phyloP scores from a whole-genome alignment of 1,140 invertebrate species.

The Pantala flavescens region DNA sequence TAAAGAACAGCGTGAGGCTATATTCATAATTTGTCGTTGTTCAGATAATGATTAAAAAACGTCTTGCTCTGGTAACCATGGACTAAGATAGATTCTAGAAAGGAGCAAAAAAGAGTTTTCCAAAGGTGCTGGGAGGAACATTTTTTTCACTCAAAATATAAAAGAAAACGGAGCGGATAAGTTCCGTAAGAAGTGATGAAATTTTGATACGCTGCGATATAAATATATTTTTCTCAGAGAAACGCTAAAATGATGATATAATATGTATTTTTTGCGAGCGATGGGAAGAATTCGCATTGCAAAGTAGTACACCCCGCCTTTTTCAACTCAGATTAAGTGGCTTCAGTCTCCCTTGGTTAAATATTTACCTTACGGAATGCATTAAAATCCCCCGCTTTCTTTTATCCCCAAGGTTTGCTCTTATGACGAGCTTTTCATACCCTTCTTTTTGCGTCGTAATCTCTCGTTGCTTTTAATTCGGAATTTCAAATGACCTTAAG shows the following conservation, averaged over 20 bases:
- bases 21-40: too few species aligned
- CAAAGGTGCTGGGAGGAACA: background rate
- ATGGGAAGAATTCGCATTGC: background rate
- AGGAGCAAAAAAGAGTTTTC: background rate
- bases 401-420: background rate
- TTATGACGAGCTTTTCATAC: too few species aligned
- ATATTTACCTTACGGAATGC: background rate
- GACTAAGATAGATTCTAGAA: too few species aligned
- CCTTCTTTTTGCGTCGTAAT: too few species aligned
- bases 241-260: background rate
- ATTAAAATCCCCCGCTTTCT: background rate
- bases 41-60: too few species aligned
- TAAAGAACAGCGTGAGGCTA: too few species aligned
- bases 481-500: too few species aligned
- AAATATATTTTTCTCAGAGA: background rate
- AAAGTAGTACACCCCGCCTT: background rate
- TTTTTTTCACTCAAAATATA: too few species aligned
- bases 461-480: too few species aligned
- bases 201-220: background rate
- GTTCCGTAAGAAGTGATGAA: background rate
- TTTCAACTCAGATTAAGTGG: background rate
- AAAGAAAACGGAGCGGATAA: background rate
- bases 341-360: background rate
- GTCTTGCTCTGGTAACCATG: too few species aligned
- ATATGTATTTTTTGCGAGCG: background rate